These are phyloP conservation scores for Tyrannus savana DNA, from an alignment of 2,113 vertebrate genomes.

Conservation along the genomic window DNA sequence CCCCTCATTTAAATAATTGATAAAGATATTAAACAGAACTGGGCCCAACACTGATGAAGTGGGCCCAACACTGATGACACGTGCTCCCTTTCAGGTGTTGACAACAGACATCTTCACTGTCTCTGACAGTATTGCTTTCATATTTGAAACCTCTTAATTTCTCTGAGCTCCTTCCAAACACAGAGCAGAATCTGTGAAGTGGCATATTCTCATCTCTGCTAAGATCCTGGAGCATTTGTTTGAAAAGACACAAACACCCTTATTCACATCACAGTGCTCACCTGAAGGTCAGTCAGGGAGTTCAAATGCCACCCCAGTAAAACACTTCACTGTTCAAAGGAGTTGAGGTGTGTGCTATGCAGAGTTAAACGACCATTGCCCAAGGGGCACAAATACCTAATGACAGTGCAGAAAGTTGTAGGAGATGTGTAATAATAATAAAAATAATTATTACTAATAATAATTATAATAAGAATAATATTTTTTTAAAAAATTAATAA, in stretches of 20 bases:
- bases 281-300: neutral
- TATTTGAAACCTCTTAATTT: neutral
- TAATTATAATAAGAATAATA: neutral
- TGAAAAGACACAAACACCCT: neutral
- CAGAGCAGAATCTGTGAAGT: neutral
- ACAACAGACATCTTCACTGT: neutral
- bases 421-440: neutral
- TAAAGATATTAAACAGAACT: too few species aligned
- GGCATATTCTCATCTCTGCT: neutral
- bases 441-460: neutral
- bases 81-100: neutral
- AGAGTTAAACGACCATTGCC: neutral
- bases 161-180: neutral
- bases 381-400: neutral
- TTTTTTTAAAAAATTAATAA: neutral
- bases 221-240: neutral
- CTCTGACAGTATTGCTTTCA: neutral
- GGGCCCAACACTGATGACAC: neutral
- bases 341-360: neutral
- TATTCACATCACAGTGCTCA: neutral
- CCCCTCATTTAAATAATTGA: too few species aligned
- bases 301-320: neutral
- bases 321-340: neutral
- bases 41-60: neutral
- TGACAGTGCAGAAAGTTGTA: neutral